Evolutionary conservation across 2,888 invertebrate species (phyloP), one percentile per base, ranked within the genome.

Genomic region (Lysandra bellargus): DNA sequence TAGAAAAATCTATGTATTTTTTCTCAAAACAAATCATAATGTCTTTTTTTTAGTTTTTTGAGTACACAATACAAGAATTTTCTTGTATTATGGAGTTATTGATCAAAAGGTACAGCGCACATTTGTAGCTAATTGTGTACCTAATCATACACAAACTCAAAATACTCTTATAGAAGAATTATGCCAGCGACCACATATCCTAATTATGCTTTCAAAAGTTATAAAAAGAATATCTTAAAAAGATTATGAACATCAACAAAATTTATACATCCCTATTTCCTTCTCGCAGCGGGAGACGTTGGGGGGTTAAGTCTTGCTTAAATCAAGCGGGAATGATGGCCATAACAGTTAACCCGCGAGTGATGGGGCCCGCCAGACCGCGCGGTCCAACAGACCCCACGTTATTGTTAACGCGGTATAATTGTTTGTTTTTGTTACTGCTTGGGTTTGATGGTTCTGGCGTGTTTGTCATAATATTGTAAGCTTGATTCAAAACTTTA

Each of bases 281-380:
- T 33, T 78, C 9, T 61, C 79, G 57, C 33, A 60, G 79, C 80
- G 85, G 81, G 82, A 83, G 87, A 84, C 81, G 81, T 81, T 49
- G 88, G 85, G 85, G 85, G 86, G 85, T 85, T 87, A 90, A 89
- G 91, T 91, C 91, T 91, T 91, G 91, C 88, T 91, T 93, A 93
- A 93, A 93, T 93, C 92, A 93, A 90, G 89, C 88, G 86, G 86
- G 89, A 92, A 92, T 90, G 92, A 91, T 88, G 89, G 90, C 90
- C 88, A 92, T 92, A 92, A 92, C 92, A 91, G 92, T 92, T 92
- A 91, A 88, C 89, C 89, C 85, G 87, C 83, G 84, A 87, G 90
- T 91, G 91, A 92, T 91, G 88, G 87, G 88, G 87, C 87, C 84
- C 85, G 86, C 85, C 83, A 88, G 91, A 90, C 90, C 89, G 90